These are phyloP conservation scores for Eupithecia abbreviata DNA, from an alignment of 2,888 invertebrate genomes.

Conservation along the genomic window DNA sequence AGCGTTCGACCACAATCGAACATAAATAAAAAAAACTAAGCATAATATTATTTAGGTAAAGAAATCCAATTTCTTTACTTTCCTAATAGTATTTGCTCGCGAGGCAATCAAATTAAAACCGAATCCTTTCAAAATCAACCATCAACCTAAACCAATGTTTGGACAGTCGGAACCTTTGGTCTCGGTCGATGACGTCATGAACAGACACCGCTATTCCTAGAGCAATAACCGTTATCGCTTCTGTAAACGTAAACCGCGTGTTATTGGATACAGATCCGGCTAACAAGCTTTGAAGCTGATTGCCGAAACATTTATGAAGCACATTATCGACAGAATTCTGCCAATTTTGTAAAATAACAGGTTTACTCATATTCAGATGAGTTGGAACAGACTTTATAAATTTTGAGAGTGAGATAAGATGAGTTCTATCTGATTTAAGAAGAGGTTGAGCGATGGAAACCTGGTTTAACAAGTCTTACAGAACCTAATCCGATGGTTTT, in stretches of 20 bases:
- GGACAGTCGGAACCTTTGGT: conserved; percentile 25
- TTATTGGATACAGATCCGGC: conserved; percentile 32
- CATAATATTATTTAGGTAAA: too few relatives aligned
- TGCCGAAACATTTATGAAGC: conserved; percentile 7
- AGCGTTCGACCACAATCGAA: too few relatives aligned
- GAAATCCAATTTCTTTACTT: not conserved
- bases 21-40: too few relatives aligned
- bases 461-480: not conserved
- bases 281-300: conserved; percentile 23
- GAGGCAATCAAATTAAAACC: not conserved
- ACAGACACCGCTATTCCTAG: conserved; percentile 36
- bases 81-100: not conserved
- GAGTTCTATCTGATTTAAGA: not conserved
- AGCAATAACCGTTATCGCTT: conserved; percentile 27
- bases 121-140: not conserved
- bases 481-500: too few relatives aligned
- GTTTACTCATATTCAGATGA: not conserved
- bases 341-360: conserved; percentile 7
- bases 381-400: not conserved
- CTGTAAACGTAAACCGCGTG: conserved; percentile 24
- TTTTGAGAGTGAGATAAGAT: not conserved
- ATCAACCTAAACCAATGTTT: conserved; percentile 12
- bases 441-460: not conserved
- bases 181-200: conserved; percentile 30
- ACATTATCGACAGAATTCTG: not conserved